phyloP scores from a whole-genome alignment of 2,888 invertebrate species.

The Allolobophora icterica region DNA sequence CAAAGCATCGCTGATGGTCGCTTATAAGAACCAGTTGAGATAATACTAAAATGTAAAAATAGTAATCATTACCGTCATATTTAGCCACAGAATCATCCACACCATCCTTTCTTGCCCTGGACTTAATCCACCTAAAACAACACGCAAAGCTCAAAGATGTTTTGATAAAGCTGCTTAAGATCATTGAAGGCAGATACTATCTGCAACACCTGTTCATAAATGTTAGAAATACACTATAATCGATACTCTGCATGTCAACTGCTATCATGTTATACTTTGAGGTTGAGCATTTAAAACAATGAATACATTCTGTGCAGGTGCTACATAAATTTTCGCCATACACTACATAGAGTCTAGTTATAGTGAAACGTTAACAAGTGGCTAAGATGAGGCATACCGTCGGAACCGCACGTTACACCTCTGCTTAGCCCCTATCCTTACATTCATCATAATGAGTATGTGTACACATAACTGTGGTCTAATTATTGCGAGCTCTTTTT shows the following conservation, averaged over 20 bases:
- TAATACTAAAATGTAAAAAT: background rate
- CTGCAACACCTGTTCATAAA: background rate
- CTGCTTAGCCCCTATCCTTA: too few relatives aligned
- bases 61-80: conserved; percentile 78
- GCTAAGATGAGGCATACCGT: too few relatives aligned
- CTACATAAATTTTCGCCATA: too few relatives aligned
- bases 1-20: too few relatives aligned
- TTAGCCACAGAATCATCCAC: conserved; percentile 87
- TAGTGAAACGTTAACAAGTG: too few relatives aligned
- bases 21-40: background rate
- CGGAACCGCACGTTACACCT: too few relatives aligned
- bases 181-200: background rate
- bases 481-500: too few relatives aligned
- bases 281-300: too few relatives aligned
- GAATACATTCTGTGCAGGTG: too few relatives aligned
- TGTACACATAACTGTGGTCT: too few relatives aligned
- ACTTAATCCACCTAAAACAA: conserved; percentile 77
- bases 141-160: background rate
- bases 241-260: background rate
- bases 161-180: background rate
- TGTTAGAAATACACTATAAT: background rate
- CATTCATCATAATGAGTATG: too few relatives aligned
- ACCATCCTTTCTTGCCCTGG: conserved; percentile 87
- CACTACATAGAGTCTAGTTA: too few relatives aligned
- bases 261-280: background rate